phyloP scores from a whole-genome alignment of 2,113 vertebrate species.

The Pomatostomus ruficeps region DNA sequence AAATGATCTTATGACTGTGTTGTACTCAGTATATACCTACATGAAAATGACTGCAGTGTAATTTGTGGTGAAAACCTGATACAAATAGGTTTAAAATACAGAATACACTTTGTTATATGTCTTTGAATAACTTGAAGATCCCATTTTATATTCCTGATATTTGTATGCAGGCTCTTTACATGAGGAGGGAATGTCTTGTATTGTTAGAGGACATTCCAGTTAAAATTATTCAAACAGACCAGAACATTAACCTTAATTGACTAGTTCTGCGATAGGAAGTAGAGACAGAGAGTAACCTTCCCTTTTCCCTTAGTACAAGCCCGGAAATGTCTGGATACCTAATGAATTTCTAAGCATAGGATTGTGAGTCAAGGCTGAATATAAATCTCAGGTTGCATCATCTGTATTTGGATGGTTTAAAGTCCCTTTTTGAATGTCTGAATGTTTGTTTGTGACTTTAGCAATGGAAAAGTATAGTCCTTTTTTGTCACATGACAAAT shows the following conservation, averaged over 20 bases:
- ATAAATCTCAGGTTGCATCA: neutral
- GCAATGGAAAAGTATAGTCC: neutral
- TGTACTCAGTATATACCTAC: neutral
- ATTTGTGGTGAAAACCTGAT: neutral
- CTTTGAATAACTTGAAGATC: neutral
- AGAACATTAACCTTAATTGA: neutral
- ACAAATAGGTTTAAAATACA: neutral
- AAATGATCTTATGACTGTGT: neutral
- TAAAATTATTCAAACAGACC: neutral
- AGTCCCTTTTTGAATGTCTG: neutral
- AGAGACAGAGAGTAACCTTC: neutral
- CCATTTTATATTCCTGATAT: neutral
- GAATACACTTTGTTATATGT: neutral
- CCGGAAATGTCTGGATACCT: neutral
- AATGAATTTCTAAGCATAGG: neutral
- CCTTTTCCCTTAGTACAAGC: neutral
- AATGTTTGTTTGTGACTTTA: neutral
- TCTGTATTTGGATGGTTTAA: neutral
- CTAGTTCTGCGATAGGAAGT: neutral
- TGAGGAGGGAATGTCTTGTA: neutral
- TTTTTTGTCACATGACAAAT: neutral
- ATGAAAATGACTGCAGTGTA: neutral
- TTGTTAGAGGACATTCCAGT: neutral
- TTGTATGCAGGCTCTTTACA: neutral
- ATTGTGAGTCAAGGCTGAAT: neutral